A percentile compares a stretch with the other conserved stretches of the same genome.
Conservation (phyloP, 2,797 vertebrate genomes). For the Pelobates cultripes region DNA sequence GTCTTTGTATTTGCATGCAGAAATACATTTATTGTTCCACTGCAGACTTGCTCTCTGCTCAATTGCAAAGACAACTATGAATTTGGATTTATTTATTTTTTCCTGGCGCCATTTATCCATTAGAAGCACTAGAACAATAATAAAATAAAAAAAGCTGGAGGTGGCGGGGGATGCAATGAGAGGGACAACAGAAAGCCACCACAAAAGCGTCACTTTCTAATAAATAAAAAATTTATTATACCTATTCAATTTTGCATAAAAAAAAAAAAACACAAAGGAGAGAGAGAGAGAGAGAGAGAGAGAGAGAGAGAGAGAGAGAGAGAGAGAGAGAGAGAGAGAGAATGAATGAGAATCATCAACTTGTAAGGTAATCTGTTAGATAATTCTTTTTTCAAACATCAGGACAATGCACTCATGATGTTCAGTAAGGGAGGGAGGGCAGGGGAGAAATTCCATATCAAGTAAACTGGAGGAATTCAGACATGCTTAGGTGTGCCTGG, state of each 20-base stretch:
- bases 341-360: neutral
- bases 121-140: neutral
- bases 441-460: constrained; percentile 47
- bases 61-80: no score
- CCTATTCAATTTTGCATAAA: neutral
- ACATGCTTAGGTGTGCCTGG: neutral
- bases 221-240: neutral
- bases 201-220: neutral
- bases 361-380: constrained; percentile 1
- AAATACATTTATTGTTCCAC: fast-evolving
- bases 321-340: no score
- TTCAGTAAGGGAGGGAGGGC: neutral
- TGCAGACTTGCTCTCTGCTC: neutral
- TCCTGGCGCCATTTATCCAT: constrained; percentile 28
- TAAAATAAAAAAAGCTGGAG: no score
- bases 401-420: constrained; percentile 13
- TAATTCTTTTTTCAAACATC: constrained; percentile 6
- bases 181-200: neutral
- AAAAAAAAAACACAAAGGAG: neutral
- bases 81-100: neutral
- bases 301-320: no score
- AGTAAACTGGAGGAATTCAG: constrained; percentile 15
- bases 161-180: neutral
- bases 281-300: no score
- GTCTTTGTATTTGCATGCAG: constrained; percentile 54